Percentiles rank a stretch among this genome's conserved stretches.
phyloP scores from a whole-genome alignment of 1,140 invertebrate species.

The Calliphora vicina region DNA sequence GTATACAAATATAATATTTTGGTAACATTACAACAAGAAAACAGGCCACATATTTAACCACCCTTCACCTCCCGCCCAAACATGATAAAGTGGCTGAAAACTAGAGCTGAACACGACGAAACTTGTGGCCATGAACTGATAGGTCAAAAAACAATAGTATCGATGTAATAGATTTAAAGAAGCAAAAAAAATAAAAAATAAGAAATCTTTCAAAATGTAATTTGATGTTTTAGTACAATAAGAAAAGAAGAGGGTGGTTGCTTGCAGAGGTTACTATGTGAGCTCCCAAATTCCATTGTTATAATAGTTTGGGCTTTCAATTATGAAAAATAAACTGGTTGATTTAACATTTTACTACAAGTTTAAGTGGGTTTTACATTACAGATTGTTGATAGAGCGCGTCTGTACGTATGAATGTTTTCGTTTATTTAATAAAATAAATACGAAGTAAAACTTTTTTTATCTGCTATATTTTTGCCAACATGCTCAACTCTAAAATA shows the following conservation, averaged over 20 bases:
- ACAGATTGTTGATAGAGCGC: not conserved
- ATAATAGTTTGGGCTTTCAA: not conserved
- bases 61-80: not conserved
- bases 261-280: not conserved
- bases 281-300: not conserved
- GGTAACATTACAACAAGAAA: not conserved
- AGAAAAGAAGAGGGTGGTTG: not conserved
- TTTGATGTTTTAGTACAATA: not conserved
- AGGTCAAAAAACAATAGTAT: constrained; percentile 17
- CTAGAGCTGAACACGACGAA: too few relatives aligned
- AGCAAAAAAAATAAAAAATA: not conserved
- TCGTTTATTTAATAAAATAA: not conserved
- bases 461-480: not conserved
- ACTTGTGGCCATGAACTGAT: constrained; percentile 27
- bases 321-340: not conserved
- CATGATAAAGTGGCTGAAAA: too few relatives aligned
- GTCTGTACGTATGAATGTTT: not conserved
- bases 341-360: not conserved
- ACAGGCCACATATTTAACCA: not conserved
- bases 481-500: not conserved
- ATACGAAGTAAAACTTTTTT: not conserved
- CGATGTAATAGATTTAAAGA: not conserved
- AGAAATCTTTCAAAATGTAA: not conserved
- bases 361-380: not conserved
- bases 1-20: not conserved